phyloP scores from a whole-genome alignment of 1,140 invertebrate species.

The Ceratoteleas bidentatus region DNA sequence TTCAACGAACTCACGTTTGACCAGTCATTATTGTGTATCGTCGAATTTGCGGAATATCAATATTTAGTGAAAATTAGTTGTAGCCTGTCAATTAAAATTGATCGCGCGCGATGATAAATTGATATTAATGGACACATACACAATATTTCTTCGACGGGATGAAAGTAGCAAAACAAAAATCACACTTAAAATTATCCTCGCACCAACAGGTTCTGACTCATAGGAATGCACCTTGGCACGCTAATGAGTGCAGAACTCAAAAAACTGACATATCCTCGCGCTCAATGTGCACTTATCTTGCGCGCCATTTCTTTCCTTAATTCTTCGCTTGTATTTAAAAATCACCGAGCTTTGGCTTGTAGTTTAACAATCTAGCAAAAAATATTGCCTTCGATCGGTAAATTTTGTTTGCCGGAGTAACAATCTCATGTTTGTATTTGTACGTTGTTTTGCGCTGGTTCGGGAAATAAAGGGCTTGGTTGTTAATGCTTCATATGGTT shows the following conservation, averaged over 20 bases:
- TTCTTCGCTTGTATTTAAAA: slow-evolving; percentile 21
- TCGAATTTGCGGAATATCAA: slow-evolving; percentile 40
- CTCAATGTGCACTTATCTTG: slow-evolving; percentile 25
- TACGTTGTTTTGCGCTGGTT: too few species aligned
- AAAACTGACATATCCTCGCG: slow-evolving; percentile 22
- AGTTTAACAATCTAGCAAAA: too few species aligned
- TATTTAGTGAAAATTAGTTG: slow-evolving; percentile 48
- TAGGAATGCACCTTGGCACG: slow-evolving; percentile 40
- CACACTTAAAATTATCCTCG: slow-evolving; percentile 28
- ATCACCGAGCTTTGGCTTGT: not conserved
- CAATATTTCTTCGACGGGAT: slow-evolving; percentile 18
- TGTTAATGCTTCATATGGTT: too few species aligned
- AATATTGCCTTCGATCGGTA: too few species aligned
- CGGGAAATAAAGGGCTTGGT: too few species aligned
- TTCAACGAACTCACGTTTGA: slow-evolving; percentile 33
- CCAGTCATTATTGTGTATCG: slow-evolving; percentile 52
- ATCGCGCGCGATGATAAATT: slow-evolving; percentile 30
- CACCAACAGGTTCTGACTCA: slow-evolving; percentile 36
- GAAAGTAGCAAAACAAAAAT: slow-evolving; percentile 38
- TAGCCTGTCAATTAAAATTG: slow-evolving; percentile 40
- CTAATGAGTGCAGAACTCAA: slow-evolving; percentile 38
- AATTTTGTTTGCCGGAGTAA: too few species aligned
- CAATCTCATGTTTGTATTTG: too few species aligned
- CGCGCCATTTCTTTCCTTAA: slow-evolving; percentile 28
- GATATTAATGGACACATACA: slow-evolving; percentile 32